Percentiles rank a stretch among this genome's conserved stretches.
phyloP scores from a whole-genome alignment of 1,140 invertebrate genomes.

The Zaprionus vittiger region DNA sequence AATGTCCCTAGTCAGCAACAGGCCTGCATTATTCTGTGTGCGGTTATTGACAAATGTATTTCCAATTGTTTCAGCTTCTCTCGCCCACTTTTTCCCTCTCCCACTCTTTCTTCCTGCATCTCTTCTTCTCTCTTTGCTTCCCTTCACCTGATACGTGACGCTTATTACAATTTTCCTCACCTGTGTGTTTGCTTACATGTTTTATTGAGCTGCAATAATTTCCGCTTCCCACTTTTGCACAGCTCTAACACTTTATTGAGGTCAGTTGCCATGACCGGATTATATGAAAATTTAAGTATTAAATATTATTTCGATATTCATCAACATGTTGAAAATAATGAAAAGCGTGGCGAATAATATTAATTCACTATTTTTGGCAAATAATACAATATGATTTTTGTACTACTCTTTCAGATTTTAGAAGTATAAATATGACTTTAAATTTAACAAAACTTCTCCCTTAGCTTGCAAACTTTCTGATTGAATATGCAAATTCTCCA shows the following conservation, averaged over 20 bases:
- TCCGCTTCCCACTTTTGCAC: slow-evolving; percentile 35
- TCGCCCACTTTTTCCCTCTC: not conserved
- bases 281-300: slow-evolving; percentile 29
- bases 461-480: slow-evolving; percentile 38
- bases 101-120: slow-evolving; percentile 10
- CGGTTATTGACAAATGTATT: slow-evolving; percentile 80
- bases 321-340: not conserved
- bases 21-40: slow-evolving; percentile 61
- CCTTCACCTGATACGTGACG: slow-evolving; percentile 49
- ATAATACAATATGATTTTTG: not conserved
- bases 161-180: slow-evolving; percentile 58
- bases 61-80: slow-evolving; percentile 66
- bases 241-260: slow-evolving; percentile 57
- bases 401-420: not conserved
- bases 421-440: not conserved
- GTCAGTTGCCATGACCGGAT: slow-evolving; percentile 44
- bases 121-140: not conserved
- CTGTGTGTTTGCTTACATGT: slow-evolving; percentile 42
- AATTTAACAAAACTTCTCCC: not conserved
- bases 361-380: not conserved
- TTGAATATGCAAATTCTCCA: slow-evolving; percentile 57
- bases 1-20: slow-evolving; percentile 45
- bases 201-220: slow-evolving; percentile 72
- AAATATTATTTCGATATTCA: not conserved
- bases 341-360: not conserved